Evolutionary conservation across 37 sponge, comb jelly and placozoan genomes (phyloP).

Genomic region (Cladorhizidae sp.): DNA sequence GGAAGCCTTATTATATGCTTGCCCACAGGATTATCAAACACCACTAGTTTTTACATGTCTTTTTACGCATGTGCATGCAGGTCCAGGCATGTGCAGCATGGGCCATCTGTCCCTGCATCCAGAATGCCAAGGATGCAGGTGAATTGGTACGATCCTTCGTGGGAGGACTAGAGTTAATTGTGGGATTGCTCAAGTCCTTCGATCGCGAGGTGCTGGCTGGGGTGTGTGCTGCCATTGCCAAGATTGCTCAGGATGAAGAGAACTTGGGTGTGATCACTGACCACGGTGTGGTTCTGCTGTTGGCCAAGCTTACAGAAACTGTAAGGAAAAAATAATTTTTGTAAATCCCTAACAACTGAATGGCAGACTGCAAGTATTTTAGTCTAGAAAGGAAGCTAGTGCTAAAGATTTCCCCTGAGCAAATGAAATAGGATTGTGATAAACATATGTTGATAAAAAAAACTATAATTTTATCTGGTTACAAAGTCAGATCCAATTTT

Average conservation of each 20-base stretch:
- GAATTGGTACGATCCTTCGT: slow-evolving; percentile 98
- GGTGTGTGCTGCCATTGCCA: slow-evolving; percentile 96
- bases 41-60: too few species aligned
- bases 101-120: slow-evolving; percentile 99
- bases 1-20: too few species aligned
- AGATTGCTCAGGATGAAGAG: slow-evolving; percentile 98
- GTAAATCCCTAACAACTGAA: too few species aligned
- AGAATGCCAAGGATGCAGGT: slow-evolving; percentile 97
- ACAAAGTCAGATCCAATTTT: too few species aligned
- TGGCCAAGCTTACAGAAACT: slow-evolving; percentile 87
- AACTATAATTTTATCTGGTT: too few species aligned
- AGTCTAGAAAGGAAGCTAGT: too few species aligned
- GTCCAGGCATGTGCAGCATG: slow-evolving; percentile 97
- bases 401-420: too few species aligned
- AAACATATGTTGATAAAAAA: too few species aligned
- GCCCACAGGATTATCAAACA: too few species aligned
- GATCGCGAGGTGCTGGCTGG: slow-evolving; percentile 90
- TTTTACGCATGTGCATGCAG: slow-evolving; percentile 35
- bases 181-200: slow-evolving; percentile 91
- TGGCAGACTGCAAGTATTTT: too few species aligned
- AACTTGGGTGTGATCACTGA: slow-evolving; percentile 99
- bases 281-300: slow-evolving; percentile 94
- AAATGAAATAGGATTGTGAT: too few species aligned
- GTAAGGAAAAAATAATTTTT: too few species aligned
- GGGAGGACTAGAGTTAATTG: slow-evolving; percentile 98